Conservation (phyloP, 2,113 vertebrate genomes). For the Cryptoleucopteryx plumbea region DNA sequence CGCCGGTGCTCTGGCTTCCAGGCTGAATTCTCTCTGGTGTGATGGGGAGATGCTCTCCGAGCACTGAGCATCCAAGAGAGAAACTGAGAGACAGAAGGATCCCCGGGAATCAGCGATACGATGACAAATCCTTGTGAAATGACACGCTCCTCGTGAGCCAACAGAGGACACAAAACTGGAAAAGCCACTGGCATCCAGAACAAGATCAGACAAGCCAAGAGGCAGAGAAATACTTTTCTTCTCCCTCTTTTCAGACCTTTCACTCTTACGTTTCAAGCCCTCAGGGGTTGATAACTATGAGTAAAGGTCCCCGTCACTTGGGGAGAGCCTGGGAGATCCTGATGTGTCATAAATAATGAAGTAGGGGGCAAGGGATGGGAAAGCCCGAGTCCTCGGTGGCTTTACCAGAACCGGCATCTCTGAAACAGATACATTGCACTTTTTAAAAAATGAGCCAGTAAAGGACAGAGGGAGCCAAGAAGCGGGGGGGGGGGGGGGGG, state of each 20-base stretch:
- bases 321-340: not conserved
- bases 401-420: not conserved
- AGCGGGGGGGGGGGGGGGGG: not conserved
- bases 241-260: not conserved
- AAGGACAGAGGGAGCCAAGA: not conserved
- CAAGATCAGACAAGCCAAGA: not conserved
- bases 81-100: not conserved
- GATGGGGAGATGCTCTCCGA: not conserved
- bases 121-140: not conserved
- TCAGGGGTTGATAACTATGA: not conserved
- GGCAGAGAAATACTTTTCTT: not conserved
- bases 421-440: constrained; percentile 9
- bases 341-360: not conserved
- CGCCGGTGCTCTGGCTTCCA: constrained; percentile 82
- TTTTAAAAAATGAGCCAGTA: constrained; percentile 12
- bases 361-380: not conserved
- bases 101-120: not conserved
- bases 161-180: constrained; percentile 22
- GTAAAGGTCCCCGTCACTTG: not conserved
- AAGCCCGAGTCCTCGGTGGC: not conserved
- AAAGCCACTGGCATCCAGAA: not conserved
- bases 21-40: constrained; percentile 84
- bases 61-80: not conserved
- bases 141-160: not conserved
- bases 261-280: not conserved